These are phyloP conservation scores for Agrochola lota DNA, from an alignment of 2,888 invertebrate species.

Conservation along the genomic window DNA sequence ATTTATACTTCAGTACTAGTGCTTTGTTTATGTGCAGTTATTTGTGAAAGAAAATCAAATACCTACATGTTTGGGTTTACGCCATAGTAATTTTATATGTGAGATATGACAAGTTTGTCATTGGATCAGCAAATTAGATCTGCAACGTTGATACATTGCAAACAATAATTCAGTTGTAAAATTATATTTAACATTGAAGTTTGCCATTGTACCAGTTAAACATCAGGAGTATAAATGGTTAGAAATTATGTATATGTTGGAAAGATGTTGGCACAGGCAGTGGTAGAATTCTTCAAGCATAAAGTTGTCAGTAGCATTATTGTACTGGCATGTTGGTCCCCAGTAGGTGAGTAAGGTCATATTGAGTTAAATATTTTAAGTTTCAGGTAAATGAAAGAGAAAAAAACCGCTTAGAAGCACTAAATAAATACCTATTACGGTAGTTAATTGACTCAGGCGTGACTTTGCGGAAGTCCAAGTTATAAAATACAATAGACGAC, in stretches of 20 bases:
- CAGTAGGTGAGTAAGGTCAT: slow-evolving; percentile 74
- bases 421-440: neutral
- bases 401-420: neutral
- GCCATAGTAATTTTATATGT: neutral
- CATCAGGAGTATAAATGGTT: neutral
- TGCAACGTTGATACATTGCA: neutral
- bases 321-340: slow-evolving; percentile 78
- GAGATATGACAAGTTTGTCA: neutral
- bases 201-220: slow-evolving; percentile 31
- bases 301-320: slow-evolving; percentile 79
- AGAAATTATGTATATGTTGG: neutral
- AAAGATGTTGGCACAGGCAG: slow-evolving; percentile 71
- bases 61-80: neutral
- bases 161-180: neutral
- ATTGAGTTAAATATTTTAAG: neutral
- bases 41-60: neutral
- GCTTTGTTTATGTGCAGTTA: neutral
- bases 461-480: too few species aligned
- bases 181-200: slow-evolving; percentile 5
- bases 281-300: slow-evolving; percentile 78
- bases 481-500: too few species aligned
- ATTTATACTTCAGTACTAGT: neutral
- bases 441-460: too few species aligned
- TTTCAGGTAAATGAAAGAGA: neutral
- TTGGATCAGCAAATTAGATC: neutral